Percentiles rank a stretch among this genome's conserved stretches.
Evolutionary conservation across 2,888 invertebrate genomes (phyloP).

Genomic region (Gerris lacustris): DNA sequence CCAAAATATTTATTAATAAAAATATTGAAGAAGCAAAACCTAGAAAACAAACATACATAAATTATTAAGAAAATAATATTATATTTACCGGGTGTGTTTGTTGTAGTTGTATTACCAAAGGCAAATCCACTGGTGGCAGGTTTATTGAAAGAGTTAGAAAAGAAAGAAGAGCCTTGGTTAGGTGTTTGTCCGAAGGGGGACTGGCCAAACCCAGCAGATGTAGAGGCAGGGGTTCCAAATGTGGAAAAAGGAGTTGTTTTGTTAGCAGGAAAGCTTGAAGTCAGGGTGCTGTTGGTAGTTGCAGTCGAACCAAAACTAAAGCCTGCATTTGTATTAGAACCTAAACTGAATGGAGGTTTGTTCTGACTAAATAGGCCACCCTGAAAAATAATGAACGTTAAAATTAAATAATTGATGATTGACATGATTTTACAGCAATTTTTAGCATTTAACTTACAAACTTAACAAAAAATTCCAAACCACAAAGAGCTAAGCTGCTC

Average conservation of each 20-base stretch:
- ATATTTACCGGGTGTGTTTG: slow-evolving; percentile 29
- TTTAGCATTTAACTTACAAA: too few relatives aligned
- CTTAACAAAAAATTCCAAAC: too few relatives aligned
- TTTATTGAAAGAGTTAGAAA: slow-evolving; percentile 33
- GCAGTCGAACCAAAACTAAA: slow-evolving; percentile 27
- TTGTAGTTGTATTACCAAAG: slow-evolving; percentile 35
- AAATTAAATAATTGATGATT: too few relatives aligned
- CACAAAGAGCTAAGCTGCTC: too few relatives aligned
- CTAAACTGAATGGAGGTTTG: slow-evolving; percentile 36
- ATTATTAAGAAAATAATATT: background rate
- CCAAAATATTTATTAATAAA: too few relatives aligned
- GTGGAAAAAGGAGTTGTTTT: slow-evolving; percentile 45
- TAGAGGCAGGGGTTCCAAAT: slow-evolving; percentile 32
- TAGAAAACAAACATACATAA: background rate
- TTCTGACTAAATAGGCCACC: slow-evolving; percentile 39
- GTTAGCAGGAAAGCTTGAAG: slow-evolving; percentile 36
- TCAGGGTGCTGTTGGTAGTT: slow-evolving; percentile 33
- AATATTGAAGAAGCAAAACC: too few relatives aligned
- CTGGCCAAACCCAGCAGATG: slow-evolving; percentile 23
- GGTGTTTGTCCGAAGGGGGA: slow-evolving; percentile 25
- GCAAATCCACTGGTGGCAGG: slow-evolving; percentile 31
- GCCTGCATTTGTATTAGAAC: slow-evolving; percentile 32
- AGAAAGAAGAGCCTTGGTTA: slow-evolving; percentile 29
- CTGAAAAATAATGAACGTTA: slow-evolving; percentile 19
- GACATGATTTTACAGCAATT: too few relatives aligned